Percentiles rank a stretch among this genome's conserved stretches.
phyloP scores from a whole-genome alignment of 2,797 vertebrate genomes.

The Aphelocoma californica region DNA sequence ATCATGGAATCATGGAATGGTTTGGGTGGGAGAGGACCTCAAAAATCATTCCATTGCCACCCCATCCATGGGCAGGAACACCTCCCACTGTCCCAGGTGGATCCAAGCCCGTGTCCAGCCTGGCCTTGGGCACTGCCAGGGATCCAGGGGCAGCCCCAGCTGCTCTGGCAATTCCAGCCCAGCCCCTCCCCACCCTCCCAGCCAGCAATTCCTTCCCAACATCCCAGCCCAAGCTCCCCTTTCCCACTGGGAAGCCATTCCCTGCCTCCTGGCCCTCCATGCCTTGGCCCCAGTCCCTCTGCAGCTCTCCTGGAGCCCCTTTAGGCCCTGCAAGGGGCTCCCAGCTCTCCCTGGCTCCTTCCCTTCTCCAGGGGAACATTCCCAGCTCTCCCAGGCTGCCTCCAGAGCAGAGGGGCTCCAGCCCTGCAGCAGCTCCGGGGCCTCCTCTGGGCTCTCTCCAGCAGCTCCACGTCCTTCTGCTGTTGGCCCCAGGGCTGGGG shows the following conservation, averaged over 20 bases:
- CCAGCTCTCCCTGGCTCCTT: too few species aligned
- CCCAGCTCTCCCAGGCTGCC: too few species aligned
- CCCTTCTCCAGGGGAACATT: too few species aligned
- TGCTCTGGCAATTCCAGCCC: neutral
- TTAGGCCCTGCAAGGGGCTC: too few species aligned
- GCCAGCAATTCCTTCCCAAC: neutral
- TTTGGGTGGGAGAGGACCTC: rapidly evolving
- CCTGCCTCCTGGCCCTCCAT: too few species aligned
- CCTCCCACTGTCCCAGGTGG: rapidly evolving
- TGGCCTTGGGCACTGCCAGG: neutral
- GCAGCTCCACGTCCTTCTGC: neutral
- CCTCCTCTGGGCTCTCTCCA: neutral
- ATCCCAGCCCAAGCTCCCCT: neutral
- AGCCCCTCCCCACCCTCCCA: neutral
- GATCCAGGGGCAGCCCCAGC: neutral
- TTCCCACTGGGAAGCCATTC: too few species aligned
- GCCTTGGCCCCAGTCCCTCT: too few species aligned
- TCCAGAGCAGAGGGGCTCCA: too few species aligned
- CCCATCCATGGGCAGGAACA: neutral
- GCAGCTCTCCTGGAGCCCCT: too few species aligned
- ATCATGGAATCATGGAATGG: neutral
- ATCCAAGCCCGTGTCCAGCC: neutral
- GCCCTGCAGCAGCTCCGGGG: too few species aligned
- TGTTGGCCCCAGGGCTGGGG: neutral
- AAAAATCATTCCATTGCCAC: neutral